Conservation (phyloP, 2,113 vertebrate species). For the Phylloscopus whistleri region DNA sequence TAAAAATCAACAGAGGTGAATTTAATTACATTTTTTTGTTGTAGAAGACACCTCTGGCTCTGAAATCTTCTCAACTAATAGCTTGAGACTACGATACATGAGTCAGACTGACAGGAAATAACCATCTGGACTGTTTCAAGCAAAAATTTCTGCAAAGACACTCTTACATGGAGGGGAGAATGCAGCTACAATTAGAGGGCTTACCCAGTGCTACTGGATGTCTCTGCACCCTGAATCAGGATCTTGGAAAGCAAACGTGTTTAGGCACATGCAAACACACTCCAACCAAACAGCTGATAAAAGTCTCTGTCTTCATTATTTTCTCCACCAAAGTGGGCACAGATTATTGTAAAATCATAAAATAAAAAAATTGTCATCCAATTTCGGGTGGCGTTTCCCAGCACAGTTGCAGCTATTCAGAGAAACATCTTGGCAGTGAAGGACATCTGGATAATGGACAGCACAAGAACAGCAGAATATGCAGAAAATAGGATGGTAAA, state of each 20-base stretch:
- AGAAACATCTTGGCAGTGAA: slow-evolving; percentile 56
- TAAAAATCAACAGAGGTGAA: not conserved
- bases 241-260: not conserved
- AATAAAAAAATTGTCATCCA: slow-evolving; percentile 28
- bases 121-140: not conserved
- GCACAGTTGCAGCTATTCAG: slow-evolving; percentile 49
- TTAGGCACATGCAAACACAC: not conserved
- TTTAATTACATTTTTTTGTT: not conserved
- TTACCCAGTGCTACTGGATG: not conserved
- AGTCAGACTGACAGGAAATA: not conserved
- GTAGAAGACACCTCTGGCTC: not conserved
- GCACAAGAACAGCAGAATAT: not conserved
- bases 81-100: not conserved
- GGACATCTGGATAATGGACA: slow-evolving; percentile 57
- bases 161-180: not conserved
- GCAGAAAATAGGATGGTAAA: not conserved
- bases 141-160: not conserved
- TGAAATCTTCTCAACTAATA: not conserved
- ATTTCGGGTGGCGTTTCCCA: slow-evolving; percentile 67
- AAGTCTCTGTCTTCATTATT: not conserved
- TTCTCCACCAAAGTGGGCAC: not conserved
- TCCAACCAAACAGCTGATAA: not conserved
- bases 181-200: not conserved
- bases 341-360: not conserved
- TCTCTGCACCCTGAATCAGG: not conserved